Base-by-base conservation (phyloP, 2,888 invertebrate genomes). In the Chrysolina oricalcia region DNA sequence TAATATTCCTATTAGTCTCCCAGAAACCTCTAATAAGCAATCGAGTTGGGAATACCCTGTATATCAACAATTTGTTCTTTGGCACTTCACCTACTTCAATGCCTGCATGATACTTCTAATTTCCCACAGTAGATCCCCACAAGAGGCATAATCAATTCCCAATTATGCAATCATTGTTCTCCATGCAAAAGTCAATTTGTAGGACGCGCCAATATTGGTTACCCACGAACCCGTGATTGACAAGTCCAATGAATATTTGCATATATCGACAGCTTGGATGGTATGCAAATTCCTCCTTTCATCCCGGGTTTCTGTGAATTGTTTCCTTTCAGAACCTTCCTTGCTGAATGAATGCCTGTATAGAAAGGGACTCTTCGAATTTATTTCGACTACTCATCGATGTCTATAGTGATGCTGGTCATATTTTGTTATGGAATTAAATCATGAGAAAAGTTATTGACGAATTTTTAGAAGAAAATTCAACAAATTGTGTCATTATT, bases 121-220 rank as follows among this genome's bases (percentile, higher is more conserved):
- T 67, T 67, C 35, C 48, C 59, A 59, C 59, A 35, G 59, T 27
- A 23, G 23, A 21, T 56, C 56, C 23, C 21, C 21, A 3, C 15
- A 59, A 6, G 59, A 27, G 6, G 27, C n/a, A 59, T 68, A 35
- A 68, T 40, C 21, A 21, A 53, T 40, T 19, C 35, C 11, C 68
- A 68, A 68, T 68, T 68, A 68, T 19, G 40, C 1, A 11, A 40
- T 40, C 70, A 72, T 75, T 75, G 71, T 75, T 70, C 72, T 66
- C 48, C 68, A 75, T 75, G 72, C 69, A 72, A 69, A 75, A 72
- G 71, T 75, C 53, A 53, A 53, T 48, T 53, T 50, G 67, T 19
- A 21, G 15, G 53, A 53, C 40, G 48, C 53, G 11, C 35, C 68
- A 41, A 53, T 68, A 68, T 68, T 19, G 41, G 53, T 68, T 56